These are phyloP conservation scores for Lamellibrachia satsuma DNA, from an alignment of 2,888 invertebrate genomes.

Conservation along the genomic window DNA sequence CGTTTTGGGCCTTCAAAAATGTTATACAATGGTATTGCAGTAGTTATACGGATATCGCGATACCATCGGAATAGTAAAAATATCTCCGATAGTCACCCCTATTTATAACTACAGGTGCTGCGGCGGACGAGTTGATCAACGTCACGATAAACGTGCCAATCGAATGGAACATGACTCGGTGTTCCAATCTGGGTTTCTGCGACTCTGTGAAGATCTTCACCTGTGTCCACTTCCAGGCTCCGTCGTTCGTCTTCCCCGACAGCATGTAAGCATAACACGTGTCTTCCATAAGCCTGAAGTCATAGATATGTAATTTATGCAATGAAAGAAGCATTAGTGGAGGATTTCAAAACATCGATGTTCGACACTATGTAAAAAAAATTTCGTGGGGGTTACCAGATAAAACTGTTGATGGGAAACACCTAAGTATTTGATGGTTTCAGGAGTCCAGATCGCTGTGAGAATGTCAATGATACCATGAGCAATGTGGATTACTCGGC, in stretches of 20 bases:
- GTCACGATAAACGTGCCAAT: slow-evolving; percentile 54
- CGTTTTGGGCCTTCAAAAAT: too few species aligned
- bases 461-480: slow-evolving; percentile 44
- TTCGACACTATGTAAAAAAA: neutral
- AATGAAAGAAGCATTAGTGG: neutral
- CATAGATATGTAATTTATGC: too few species aligned
- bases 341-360: neutral
- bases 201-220: slow-evolving; percentile 49
- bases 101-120: slow-evolving; percentile 42
- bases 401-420: neutral
- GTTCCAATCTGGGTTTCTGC: slow-evolving; percentile 44
- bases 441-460: slow-evolving; percentile 42
- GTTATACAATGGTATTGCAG: too few species aligned
- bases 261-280: slow-evolving; percentile 46
- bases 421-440: neutral
- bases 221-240: slow-evolving; percentile 58
- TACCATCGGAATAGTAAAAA: too few species aligned
- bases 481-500: slow-evolving; percentile 48
- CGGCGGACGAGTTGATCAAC: slow-evolving; percentile 50
- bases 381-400: neutral
- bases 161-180: slow-evolving; percentile 54
- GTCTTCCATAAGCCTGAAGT: neutral
- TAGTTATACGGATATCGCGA: too few species aligned
- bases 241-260: slow-evolving; percentile 54
- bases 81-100: neutral